A percentile compares a stretch with the other conserved stretches of the same genome.
Conservation (phyloP, 2,888 invertebrate genomes). For the Camponotus fellah region DNA sequence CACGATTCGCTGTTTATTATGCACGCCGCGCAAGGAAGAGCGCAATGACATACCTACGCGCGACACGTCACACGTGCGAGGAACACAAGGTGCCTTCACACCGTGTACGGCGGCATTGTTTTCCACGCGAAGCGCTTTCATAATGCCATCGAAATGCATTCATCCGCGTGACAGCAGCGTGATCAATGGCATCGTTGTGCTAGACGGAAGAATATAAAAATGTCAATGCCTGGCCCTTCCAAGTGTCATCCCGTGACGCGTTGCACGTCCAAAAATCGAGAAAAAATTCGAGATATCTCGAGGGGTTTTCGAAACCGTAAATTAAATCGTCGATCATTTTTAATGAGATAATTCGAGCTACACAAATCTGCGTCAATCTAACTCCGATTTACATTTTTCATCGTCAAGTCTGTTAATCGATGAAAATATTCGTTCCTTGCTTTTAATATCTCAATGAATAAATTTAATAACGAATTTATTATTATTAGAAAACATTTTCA, state of each 20-base stretch:
- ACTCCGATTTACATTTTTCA: not conserved
- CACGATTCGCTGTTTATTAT: slow-evolving; percentile 63
- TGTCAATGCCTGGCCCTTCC: slow-evolving; percentile 20
- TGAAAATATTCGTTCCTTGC: not conserved
- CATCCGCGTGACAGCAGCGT: slow-evolving; percentile 50
- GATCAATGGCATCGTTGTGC: slow-evolving; percentile 55
- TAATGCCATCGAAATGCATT: slow-evolving; percentile 51
- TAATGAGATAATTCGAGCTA: not conserved
- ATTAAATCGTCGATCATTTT: not conserved
- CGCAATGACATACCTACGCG: slow-evolving; percentile 49
- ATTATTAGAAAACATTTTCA: too few species aligned
- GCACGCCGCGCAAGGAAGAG: slow-evolving; percentile 56
- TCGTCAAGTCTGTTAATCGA: not conserved
- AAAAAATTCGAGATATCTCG: not conserved
- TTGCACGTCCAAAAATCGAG: slow-evolving; percentile 17
- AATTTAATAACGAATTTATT: not conserved
- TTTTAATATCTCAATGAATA: not conserved
- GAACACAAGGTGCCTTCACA: slow-evolving; percentile 29
- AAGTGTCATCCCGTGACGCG: slow-evolving; percentile 24
- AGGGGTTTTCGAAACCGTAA: not conserved
- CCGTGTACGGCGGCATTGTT: slow-evolving; percentile 49
- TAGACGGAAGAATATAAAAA: slow-evolving; percentile 51
- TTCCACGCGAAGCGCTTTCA: slow-evolving; percentile 35
- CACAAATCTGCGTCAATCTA: not conserved
- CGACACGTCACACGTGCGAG: slow-evolving; percentile 35